Percentiles rank a stretch among this genome's conserved stretches.
Conservation (phyloP, 2,888 invertebrate species). For the Timema cristinae region DNA sequence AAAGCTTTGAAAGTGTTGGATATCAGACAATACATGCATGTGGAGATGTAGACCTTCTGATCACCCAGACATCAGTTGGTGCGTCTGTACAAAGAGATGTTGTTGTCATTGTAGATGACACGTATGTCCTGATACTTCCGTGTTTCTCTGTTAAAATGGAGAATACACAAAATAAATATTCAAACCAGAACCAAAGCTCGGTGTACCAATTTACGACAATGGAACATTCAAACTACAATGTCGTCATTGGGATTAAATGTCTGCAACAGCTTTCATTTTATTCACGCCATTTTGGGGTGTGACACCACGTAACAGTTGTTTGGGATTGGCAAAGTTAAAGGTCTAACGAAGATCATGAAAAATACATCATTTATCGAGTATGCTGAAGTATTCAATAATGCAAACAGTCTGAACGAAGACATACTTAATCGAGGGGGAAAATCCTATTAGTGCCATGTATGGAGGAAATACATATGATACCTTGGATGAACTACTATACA, state of each 20-base stretch:
- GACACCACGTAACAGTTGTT: neutral
- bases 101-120: neutral
- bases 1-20: neutral
- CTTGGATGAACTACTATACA: too few relatives aligned
- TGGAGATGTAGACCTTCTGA: neutral
- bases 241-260: neutral
- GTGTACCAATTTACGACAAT: neutral
- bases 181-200: neutral
- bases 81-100: neutral
- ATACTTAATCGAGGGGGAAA: neutral
- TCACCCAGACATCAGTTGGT: neutral
- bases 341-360: neutral
- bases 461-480: too few relatives aligned
- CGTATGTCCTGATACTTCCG: neutral
- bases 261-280: neutral
- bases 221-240: neutral
- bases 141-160: neutral
- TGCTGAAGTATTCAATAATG: neutral
- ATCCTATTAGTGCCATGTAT: neutral
- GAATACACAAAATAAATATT: neutral
- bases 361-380: neutral
- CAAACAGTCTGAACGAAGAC: neutral
- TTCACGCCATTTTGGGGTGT: constrained; percentile 2
- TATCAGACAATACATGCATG: neutral
- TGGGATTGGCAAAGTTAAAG: neutral